Evolutionary conservation across 2,888 invertebrate genomes (phyloP).

Genomic region (Diarsia mendica): DNA sequence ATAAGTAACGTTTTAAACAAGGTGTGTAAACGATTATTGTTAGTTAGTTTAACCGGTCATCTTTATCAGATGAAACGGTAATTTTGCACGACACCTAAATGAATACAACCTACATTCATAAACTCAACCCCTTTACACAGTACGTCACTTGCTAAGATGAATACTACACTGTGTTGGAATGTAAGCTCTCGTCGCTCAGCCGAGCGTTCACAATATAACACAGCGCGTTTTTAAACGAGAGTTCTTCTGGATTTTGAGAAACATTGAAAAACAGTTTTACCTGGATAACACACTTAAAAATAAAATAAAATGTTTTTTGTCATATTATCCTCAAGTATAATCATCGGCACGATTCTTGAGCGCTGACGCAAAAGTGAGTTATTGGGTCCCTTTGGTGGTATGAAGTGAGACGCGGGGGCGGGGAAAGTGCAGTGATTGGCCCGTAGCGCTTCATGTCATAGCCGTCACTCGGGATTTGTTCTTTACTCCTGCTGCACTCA

Average conservation of each 20-base stretch:
- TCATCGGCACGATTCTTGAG: too few species aligned
- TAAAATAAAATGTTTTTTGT: neutral
- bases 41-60: too few species aligned
- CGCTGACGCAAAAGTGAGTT: too few species aligned
- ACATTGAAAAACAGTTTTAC: neutral
- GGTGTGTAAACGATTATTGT: constrained; percentile 15
- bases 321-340: constrained; percentile 1
- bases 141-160: too few species aligned
- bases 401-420: too few species aligned
- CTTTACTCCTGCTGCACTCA: too few species aligned
- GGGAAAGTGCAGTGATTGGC: too few species aligned
- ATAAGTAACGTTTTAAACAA: constrained; percentile 24
- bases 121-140: too few species aligned
- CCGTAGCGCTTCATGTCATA: too few species aligned
- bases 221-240: neutral
- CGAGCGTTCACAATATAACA: neutral
- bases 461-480: too few species aligned
- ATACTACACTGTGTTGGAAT: neutral
- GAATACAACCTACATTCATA: too few species aligned
- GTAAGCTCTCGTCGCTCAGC: neutral
- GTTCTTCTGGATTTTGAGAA: neutral
- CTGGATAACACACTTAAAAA: neutral
- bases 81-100: neutral
- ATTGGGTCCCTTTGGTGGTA: too few species aligned
- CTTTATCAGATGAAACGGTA: neutral